A percentile compares a stretch with the other conserved stretches of the same genome.
Conservation (phyloP, 2,797 vertebrate genomes). For the Sphaeramia orbicularis region DNA sequence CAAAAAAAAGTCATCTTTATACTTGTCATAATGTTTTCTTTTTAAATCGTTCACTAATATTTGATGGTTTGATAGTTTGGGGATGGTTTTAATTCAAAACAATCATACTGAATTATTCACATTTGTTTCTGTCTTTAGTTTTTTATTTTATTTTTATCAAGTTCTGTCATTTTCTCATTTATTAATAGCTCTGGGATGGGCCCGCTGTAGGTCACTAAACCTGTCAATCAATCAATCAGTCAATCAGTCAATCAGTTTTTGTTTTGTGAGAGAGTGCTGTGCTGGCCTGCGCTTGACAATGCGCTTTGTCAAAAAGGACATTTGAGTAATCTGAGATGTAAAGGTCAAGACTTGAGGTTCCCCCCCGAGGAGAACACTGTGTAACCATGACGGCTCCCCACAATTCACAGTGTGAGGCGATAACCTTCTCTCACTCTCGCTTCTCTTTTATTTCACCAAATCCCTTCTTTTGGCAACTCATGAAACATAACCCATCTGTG, state of each 20-base stretch:
- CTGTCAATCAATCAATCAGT: slow-evolving; percentile 46
- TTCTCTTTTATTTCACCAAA: slow-evolving; percentile 67
- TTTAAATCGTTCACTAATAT: slow-evolving; percentile 3
- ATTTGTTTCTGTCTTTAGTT: slow-evolving; percentile 2
- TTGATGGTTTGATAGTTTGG: slow-evolving; percentile 18
- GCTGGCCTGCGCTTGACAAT: slow-evolving; percentile 35
- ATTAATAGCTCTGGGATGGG: slow-evolving; percentile 18
- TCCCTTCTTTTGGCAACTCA: slow-evolving; percentile 72
- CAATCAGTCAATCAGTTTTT: background rate
- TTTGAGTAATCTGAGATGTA: slow-evolving; percentile 53
- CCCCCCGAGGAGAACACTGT: slow-evolving; percentile 39
- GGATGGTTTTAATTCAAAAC: slow-evolving; percentile 28
- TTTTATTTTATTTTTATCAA: slow-evolving; percentile 19
- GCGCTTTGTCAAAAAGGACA: slow-evolving; percentile 43
- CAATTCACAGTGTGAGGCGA: slow-evolving; percentile 53
- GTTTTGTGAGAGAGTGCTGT: slow-evolving; percentile 7
- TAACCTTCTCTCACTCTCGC: slow-evolving; percentile 56
- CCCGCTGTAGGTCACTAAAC: slow-evolving; percentile 19
- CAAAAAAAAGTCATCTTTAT: background rate
- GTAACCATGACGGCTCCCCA: slow-evolving; percentile 27
- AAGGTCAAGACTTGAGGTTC: slow-evolving; percentile 59
- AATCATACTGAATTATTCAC: slow-evolving; percentile 18
- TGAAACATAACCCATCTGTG: slow-evolving; percentile 64
- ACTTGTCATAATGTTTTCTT: background rate
- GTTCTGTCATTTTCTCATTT: background rate